These are phyloP conservation scores for Gnathochromis pfefferi DNA, from an alignment of 2,113 vertebrate genomes.

Conservation along the genomic window DNA sequence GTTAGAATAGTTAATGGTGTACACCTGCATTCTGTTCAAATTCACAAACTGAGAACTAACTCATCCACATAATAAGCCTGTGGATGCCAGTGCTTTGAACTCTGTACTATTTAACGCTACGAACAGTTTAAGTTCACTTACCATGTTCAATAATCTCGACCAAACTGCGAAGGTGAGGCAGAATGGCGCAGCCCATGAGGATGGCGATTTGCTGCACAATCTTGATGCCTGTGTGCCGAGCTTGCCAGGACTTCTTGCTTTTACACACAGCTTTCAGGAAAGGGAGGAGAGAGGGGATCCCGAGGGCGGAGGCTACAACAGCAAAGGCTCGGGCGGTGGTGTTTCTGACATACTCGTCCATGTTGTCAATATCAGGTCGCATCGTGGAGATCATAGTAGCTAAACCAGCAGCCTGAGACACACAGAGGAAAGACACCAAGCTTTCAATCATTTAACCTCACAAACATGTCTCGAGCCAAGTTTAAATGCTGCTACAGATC, in stretches of 20 bases:
- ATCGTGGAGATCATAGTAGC: slow-evolving; percentile 99
- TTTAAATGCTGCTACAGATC: not conserved
- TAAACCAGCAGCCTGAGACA: slow-evolving; percentile 87
- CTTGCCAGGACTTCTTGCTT: slow-evolving; percentile 99
- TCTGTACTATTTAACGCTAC: too few species aligned
- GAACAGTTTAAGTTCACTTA: slow-evolving; percentile 53
- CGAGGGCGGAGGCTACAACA: slow-evolving; percentile 94
- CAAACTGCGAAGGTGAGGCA: slow-evolving; percentile 95
- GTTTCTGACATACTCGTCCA: slow-evolving; percentile 98
- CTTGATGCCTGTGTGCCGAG: slow-evolving; percentile 96
- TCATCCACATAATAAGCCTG: not conserved
- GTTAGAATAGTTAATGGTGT: not conserved
- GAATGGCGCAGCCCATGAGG: slow-evolving; percentile 97
- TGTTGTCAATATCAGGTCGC: slow-evolving; percentile 98
- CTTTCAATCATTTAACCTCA: not conserved
- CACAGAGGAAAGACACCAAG: not conserved
- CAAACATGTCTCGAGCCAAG: not conserved
- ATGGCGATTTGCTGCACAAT: slow-evolving; percentile 99
- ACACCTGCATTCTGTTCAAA: not conserved
- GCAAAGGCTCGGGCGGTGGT: slow-evolving; percentile 97
- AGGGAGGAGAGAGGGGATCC: slow-evolving; percentile 93
- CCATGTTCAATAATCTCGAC: slow-evolving; percentile 99
- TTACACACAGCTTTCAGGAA: slow-evolving; percentile 99
- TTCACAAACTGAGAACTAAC: not conserved
- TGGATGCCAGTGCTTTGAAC: not conserved